Evolutionary conservation across 2,797 vertebrate species (phyloP), one percentile per base, ranked within the genome.

Genomic region (Sorex maritimensis): DNA sequence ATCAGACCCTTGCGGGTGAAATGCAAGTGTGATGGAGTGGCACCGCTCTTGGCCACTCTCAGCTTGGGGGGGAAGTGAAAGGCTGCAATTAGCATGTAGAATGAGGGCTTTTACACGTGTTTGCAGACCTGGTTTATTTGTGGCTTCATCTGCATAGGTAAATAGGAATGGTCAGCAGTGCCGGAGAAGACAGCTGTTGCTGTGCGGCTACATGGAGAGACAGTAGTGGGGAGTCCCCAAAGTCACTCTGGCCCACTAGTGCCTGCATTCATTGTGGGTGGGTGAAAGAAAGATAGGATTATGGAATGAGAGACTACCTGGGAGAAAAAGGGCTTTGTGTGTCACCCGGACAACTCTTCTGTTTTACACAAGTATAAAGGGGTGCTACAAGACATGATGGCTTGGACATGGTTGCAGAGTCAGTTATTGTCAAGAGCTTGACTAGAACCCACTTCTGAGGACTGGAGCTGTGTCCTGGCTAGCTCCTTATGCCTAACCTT

Each of bases 71-170:
- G 46, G 90, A 87, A 84, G 30, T 11, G 41, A 90, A 84, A 81
- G 88, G 23, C 52, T 84, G 68, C 86, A 44, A 78, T 81, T 67
- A 87, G 72, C 0, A 1, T 58, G 80, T 86, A 78, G 61, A 86
- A 55, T 0, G 23, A 69, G 71, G 41, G 28, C 69, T 52, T 89
- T 91, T 87, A 46, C 71, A 67, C 41, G 80, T 61, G 74, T 88
- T 41, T 55, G 88, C n/a, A 26, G 69, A 52, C 6, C 74, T 12
- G 80, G 65, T 72, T 82, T 86, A 89, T 88, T 92, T 73, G 44
- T 73, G 4, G 1, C n/a, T 81, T 91, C 89, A 91, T 96, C 94
- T 96, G 92, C 89, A 88, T 92, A 96, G 89, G 94, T 78, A 96
- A 96, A 94, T 93, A 1, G 28, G 52, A 93, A 81, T 12, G 49